A percentile compares a stretch with the other conserved stretches of the same genome.
Conservation (phyloP, 2,113 vertebrate genomes). For the Myodes glareolus region DNA sequence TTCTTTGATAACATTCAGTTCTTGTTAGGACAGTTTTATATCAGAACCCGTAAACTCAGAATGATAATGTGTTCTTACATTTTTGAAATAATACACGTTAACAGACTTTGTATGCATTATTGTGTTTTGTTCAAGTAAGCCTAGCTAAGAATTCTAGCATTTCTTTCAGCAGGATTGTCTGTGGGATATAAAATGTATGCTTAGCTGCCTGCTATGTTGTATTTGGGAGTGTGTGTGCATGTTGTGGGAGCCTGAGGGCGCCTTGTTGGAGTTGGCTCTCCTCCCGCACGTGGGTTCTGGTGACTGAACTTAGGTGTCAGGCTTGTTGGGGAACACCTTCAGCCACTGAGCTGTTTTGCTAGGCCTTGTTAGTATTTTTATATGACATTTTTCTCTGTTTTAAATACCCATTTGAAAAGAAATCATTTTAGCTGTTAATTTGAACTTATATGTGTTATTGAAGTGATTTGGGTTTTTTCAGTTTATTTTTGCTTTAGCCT, state of each 20-base stretch:
- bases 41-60: neutral
- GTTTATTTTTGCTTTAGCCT: neutral
- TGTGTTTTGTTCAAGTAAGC: slow-evolving; percentile 29
- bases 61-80: slow-evolving; percentile 5
- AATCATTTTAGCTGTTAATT: slow-evolving; percentile 29
- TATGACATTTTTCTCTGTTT: neutral
- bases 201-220: slow-evolving; percentile 21
- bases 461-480: slow-evolving; percentile 14
- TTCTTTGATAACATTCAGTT: neutral
- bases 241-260: neutral
- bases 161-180: neutral
- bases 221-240: neutral
- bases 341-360: neutral
- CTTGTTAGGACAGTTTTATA: slow-evolving; percentile 11
- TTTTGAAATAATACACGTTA: neutral
- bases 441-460: neutral
- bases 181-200: slow-evolving; percentile 20
- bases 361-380: neutral
- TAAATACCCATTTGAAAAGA: slow-evolving; percentile 5
- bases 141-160: neutral
- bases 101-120: neutral
- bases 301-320: neutral
- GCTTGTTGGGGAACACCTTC: neutral
- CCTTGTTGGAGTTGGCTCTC: neutral
- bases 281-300: neutral